Evolutionary conservation across 2,888 invertebrate species (phyloP), one percentile per base, ranked within the genome.

Genomic region (Marronus borbonicus): DNA sequence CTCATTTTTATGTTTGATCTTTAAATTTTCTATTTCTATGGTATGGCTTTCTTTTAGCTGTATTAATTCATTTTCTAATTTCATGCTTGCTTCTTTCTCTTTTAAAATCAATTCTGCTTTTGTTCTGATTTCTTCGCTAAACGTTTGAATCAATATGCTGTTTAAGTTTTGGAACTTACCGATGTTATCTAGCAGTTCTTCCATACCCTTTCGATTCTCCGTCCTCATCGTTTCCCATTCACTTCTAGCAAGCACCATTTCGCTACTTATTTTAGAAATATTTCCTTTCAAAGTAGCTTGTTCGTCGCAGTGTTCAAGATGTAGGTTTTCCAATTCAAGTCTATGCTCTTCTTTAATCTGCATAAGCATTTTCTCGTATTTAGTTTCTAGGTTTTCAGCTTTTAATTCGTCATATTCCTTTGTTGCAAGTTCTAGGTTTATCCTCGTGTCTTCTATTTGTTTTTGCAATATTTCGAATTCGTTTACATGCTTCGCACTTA

Each of bases 181-280:
- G 12, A 83, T 76, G 55, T 81, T 80, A 52, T 74, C 64, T 2
- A 79, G 78, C 4, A 86, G 80, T 31, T 84, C 84, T 77, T 85
- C 84, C 3, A 88, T 84, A 78, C 88, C 86, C 64, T 87, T 85
- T 62, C 86, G 85, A 78, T 86, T 87, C 44, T 87, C 78, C 74
- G 85, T 84, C 10, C 88, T 86, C 14, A 88, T 86, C 39, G 85
- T 86, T 76, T 89, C 87, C 79, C 86, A 86, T 78, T 88, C 86
- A 2, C 20, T 0, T 86, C 85, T 65, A 2, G 39, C 20, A 8
- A 52, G 17, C 3, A 65, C 5, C n/a, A 79, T 62, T 24, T 80
- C 70, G 20, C 10, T 39, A 20, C 80, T 80, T 17, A 70, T 44
- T 14, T 65, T 66, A 76, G 88, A 88, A 52, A 89, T 86, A 80